Base-by-base conservation (phyloP, 1,140 invertebrate genomes). In the Chymomyza costata region DNA sequence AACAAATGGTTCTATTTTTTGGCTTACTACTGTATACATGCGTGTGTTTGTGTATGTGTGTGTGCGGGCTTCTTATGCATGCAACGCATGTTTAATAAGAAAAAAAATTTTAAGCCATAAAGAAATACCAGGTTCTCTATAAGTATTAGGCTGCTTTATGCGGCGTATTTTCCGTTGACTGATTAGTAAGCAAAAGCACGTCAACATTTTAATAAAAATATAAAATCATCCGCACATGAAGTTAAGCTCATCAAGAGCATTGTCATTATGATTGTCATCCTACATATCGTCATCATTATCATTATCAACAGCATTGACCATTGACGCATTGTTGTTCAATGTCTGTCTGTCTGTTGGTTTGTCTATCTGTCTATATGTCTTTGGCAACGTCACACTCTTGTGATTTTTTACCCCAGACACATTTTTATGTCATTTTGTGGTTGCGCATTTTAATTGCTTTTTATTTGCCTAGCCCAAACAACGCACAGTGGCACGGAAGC, bases 361-460 rank as follows among this genome's bases (percentile, higher is more conserved):
- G 10, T 5, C 25, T 28, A 10, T 6, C 10, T 28, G 25, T 28
- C 25, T 6, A 5, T 6, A 6, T 28, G 25, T 5, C 25, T 28
- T 28, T 28, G 25, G 25, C 25, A 28, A 28, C 25, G 25, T 28
- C 25, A 28, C 25, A 6, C 25, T 6, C 10, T 28, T 28, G 25
- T 28, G 10, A 6, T 28, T 28, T 10, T 28, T 28, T 28, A 5
- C 10, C 25, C 5, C 25, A 6, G 5, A 54, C 45, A 40, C 45
- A 35, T 53, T 53, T 16, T 35, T 31, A 34, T 21, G 62, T 37
- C 17, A 38, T 53, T 64, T 37, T 71, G 63, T 41, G 67, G 73
- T 58, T 78, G 81, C 81, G 73, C 73, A 80, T 78, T 78, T 78
- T 78, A 78, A 78, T 78, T 78, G 73, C 67, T 78, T 78, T 78